phyloP scores from a whole-genome alignment of 2,888 invertebrate genomes.

The Xylophagus ater region DNA sequence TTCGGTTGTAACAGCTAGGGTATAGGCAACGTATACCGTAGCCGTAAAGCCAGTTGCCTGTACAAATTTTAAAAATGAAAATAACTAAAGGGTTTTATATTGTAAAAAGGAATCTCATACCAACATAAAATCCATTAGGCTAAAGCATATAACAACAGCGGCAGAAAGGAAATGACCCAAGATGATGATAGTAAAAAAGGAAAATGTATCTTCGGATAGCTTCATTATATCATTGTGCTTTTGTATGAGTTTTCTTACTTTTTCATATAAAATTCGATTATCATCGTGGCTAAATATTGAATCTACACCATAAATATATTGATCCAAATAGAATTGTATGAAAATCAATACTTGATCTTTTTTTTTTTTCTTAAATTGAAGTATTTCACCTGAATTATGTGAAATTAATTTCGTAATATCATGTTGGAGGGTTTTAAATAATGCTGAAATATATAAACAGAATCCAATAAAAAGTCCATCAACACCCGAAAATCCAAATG shows the following conservation, averaged over 20 bases:
- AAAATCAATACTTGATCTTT: neutral
- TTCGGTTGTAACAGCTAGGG: slow-evolving; percentile 14
- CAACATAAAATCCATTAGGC: slow-evolving; percentile 9
- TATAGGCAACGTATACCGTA: slow-evolving; percentile 7
- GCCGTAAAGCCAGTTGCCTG: slow-evolving; percentile 9
- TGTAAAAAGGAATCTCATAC: slow-evolving; percentile 17
- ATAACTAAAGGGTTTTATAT: slow-evolving; percentile 15
- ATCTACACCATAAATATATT: neutral
- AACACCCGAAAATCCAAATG: slow-evolving; percentile 29
- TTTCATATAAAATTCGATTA: slow-evolving; percentile 23
- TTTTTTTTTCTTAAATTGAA: neutral
- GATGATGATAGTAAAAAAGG: slow-evolving; percentile 9
- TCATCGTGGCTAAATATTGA: slow-evolving; percentile 11
- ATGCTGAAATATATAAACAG: slow-evolving; percentile 29
- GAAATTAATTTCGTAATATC: no score
- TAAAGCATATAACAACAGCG: slow-evolving; percentile 12
- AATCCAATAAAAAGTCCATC: slow-evolving; percentile 33
- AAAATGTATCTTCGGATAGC: slow-evolving; percentile 8
- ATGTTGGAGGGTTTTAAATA: slow-evolving; percentile 29
- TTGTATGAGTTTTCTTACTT: slow-evolving; percentile 24
- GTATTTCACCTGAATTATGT: neutral
- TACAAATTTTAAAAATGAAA: neutral
- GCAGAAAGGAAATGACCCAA: slow-evolving; percentile 14
- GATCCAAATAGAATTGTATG: neutral
- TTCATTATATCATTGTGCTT: slow-evolving; percentile 31